Base-by-base conservation (phyloP, 2,888 invertebrate genomes). In the Hydroisotoma schaefferi region DNA sequence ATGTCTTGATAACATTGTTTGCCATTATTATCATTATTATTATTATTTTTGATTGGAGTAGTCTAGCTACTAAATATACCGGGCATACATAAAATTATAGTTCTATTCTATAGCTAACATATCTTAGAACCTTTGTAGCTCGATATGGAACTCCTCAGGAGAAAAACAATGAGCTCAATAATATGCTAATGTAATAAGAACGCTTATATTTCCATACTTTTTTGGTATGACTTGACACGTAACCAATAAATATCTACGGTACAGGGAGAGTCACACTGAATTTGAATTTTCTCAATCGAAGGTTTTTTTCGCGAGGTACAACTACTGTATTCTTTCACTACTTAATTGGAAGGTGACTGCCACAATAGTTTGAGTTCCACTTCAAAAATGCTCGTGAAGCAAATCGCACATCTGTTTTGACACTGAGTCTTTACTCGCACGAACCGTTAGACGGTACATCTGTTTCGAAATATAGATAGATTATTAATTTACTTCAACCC, bases 401-500 rank as follows among this genome's bases (percentile, higher is more conserved):
- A 98, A 84, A 78, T 95, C 87, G 79, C 94, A 94, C 74, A 99
- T 81, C 82, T 91, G 90, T 77, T 88, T 86, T 61, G 98, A 93
- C 72, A 95, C 94, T 66, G 87, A 83, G 79, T 97, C 97, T 82
- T 97, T 95, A 81, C 95, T 98, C 73, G 95, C 93, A 77, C 98
- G 86, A 69, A 99, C 88, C 62, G 99, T 99, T 77, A 99, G 83
- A 77, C 99, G 91, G 82, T 90, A 99, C 98, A 99, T 97, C 94
- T 98, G 83, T 1, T 82, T 80, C 73, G 68, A 58, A 73, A 18
- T 28, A 33, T 27, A 40, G 25, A 55, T 48, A 33, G 28, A 33
- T 55, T 43, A 22, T n/a, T 54, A 25, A 59, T 15, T 20, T 26
- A 6, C 52, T 27, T 15, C 25, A 47, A 59, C 20, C 46, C 12